Percentiles rank a stretch among this genome's conserved stretches.
Conservation (phyloP, 2,113 vertebrate species). For the Pseudorhombus dupliciocellatus region DNA sequence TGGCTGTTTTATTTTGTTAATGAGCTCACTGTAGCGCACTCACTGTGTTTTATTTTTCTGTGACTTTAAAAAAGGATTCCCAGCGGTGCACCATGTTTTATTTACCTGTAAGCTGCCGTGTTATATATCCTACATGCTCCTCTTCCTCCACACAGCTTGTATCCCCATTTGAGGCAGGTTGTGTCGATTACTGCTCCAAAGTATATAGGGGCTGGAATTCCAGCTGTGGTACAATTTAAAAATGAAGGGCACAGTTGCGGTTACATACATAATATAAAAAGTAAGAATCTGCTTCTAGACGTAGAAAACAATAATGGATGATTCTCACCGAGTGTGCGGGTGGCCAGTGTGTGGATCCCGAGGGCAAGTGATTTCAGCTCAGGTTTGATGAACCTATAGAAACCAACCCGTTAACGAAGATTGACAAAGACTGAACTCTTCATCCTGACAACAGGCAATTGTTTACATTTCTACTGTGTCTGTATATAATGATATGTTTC, state of each 20-base stretch:
- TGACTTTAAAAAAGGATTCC: background rate
- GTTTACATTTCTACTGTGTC: no score
- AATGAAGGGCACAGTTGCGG: background rate
- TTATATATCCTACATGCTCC: conserved; percentile 93
- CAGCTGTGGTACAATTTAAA: conserved; percentile 79
- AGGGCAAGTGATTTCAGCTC: conserved; percentile 91
- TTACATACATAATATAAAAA: background rate
- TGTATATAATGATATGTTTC: no score
- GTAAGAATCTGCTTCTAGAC: background rate
- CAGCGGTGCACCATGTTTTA: background rate
- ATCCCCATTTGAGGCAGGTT: conserved; percentile 92
- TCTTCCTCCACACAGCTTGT: conserved; percentile 87
- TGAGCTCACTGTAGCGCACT: no score
- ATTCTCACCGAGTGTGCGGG: conserved; percentile 89
- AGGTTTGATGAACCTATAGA: conserved; percentile 87
- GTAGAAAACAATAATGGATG: background rate
- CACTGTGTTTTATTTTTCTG: no score
- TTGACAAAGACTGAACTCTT: no score
- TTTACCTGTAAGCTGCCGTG: conserved; percentile 89
- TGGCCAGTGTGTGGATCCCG: conserved; percentile 88
- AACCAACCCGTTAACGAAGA: conserved; percentile 3
- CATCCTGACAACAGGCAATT: no score
- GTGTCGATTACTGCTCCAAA: conserved; percentile 92
- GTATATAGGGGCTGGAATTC: conserved; percentile 94
- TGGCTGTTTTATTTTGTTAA: background rate